A percentile compares a stretch with the other conserved stretches of the same genome.
Conservation (phyloP, 23 tunicate genomes). For the Botrylloides violaceus region DNA sequence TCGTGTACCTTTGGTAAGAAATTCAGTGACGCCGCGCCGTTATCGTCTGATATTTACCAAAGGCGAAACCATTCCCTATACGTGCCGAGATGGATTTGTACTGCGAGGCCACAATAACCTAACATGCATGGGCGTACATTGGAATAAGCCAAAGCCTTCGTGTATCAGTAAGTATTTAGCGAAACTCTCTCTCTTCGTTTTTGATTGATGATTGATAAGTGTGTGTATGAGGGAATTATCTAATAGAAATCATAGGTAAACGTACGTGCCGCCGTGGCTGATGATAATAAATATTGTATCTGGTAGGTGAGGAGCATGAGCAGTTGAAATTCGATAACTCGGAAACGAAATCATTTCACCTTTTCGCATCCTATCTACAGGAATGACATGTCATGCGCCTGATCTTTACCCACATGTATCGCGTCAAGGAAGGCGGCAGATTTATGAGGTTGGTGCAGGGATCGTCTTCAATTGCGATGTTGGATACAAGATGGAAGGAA, state of each 20-base stretch:
- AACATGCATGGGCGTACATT: neutral
- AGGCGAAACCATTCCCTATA: neutral
- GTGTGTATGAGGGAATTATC: too few relatives aligned
- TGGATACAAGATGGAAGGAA: neutral
- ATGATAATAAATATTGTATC: too few relatives aligned
- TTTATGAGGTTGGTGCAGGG: neutral
- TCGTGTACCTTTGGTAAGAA: too few relatives aligned
- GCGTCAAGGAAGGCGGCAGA: neutral
- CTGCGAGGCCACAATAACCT: neutral
- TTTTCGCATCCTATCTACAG: neutral
- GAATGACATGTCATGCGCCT: neutral
- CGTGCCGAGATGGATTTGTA: neutral
- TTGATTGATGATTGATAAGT: too few relatives aligned
- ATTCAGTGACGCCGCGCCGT: too few relatives aligned
- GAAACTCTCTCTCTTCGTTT: too few relatives aligned
- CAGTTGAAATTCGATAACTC: neutral
- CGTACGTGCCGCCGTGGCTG: too few relatives aligned
- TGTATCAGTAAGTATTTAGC: neutral
- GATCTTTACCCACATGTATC: neutral
- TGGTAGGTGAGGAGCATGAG: too few relatives aligned
- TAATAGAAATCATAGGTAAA: too few relatives aligned
- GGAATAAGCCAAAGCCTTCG: neutral
- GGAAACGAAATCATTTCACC: too few relatives aligned
- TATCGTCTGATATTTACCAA: too few relatives aligned
- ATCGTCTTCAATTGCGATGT: neutral